Evolutionary conservation across 2,888 invertebrate genomes (phyloP), one percentile per base, ranked within the genome.

Genomic region (Cremastinae sp.): DNA sequence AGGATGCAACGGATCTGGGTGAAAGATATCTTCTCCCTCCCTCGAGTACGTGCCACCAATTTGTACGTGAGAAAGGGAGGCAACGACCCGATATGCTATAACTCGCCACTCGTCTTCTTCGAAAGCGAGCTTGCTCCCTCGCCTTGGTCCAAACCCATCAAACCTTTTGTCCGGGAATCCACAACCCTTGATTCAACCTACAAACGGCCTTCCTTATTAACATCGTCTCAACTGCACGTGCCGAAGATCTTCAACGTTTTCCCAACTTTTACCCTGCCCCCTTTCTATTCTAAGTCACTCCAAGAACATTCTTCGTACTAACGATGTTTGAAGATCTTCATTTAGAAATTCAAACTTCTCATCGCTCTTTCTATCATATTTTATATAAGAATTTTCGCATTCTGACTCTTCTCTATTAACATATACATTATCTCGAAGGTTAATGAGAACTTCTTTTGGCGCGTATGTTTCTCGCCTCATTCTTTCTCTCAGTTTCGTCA

Each of bases 131-230:
- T 51, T 20, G 14, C 53, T 45, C 56, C 41, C 38, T 28, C 28
- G 28, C 28, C 28, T 28, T 28, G 2, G 28, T 28, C 28, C 10
- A 73, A 65, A 45, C 53, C 45, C 65, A 53, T 56, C 49, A 51
- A 54, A 43, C 36, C 66, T 64, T 73, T 59, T 58, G 58, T 66
- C 34, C 34, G 53, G 65, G 12, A 45, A 20, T 58, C 54, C 12
- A 16, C 45, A 34, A 28, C 49, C 59, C 43, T 59, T 12, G 53
- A 51, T 53, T 43, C 20, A 53, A 28, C 43, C 38, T 28, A 28
- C 28, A 28, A 36, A 56, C 47, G 61, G 41, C 45, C 74, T 71
- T 79, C 71, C 74, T 76, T 76, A 75, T 76, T 75, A 76, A 64
- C 68, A 65, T 49, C 41, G 71, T 78, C 78, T 74, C 71, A 51